Evolutionary conservation across 2,797 vertebrate genomes (phyloP).

Genomic region (Myotis planiceps): DNA sequence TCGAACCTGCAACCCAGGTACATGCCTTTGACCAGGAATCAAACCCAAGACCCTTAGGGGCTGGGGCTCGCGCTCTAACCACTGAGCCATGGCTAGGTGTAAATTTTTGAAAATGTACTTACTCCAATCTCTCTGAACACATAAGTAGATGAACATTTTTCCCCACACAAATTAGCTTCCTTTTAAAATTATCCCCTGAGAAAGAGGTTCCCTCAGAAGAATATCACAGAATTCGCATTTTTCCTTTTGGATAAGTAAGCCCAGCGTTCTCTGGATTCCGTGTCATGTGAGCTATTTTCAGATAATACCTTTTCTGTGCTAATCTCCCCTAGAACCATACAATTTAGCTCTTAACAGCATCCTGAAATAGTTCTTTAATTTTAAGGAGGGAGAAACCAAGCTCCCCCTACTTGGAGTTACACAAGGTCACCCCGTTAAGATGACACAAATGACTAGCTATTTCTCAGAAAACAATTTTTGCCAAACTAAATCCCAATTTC

Average conservation of each 20-base stretch:
- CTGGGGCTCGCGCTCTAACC: too few relatives aligned
- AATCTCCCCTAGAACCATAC: not conserved
- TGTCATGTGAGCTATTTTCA: constrained; percentile 32
- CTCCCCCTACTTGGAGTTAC: not conserved
- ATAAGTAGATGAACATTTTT: not conserved
- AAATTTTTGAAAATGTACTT: not conserved
- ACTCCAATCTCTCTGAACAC: not conserved
- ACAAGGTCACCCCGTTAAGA: not conserved
- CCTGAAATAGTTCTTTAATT: not conserved
- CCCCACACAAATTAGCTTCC: not conserved
- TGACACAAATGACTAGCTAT: not conserved
- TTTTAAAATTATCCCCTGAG: not conserved
- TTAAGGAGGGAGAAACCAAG: not conserved
- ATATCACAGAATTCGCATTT: not conserved
- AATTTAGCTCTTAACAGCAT: not conserved
- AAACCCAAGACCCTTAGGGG: too few relatives aligned
- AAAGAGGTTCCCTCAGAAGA: not conserved
- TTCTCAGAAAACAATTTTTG: not conserved
- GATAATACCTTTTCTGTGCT: not conserved
- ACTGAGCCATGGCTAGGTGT: too few relatives aligned
- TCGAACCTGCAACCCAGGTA: too few relatives aligned
- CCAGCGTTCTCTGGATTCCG: not conserved
- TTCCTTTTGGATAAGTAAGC: not conserved
- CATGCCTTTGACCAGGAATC: too few relatives aligned
- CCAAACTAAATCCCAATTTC: not conserved